These are phyloP conservation scores for Brenthis daphne DNA, from an alignment of 2,888 invertebrate genomes.

Conservation along the genomic window DNA sequence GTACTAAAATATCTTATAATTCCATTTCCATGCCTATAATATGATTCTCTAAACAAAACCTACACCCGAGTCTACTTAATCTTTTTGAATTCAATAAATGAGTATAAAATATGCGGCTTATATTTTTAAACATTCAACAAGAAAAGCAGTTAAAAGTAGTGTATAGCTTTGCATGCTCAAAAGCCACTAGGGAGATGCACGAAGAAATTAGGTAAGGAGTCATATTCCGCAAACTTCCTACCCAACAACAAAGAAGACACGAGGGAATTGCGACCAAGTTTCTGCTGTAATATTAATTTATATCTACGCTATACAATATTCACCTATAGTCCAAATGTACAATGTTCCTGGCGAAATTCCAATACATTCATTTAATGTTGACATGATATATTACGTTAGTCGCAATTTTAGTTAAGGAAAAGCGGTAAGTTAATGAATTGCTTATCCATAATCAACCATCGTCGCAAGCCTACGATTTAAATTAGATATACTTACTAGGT, in stretches of 20 bases:
- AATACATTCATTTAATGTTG: conserved; percentile 43
- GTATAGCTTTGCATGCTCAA: conserved; percentile 18
- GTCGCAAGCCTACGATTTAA: too few relatives aligned
- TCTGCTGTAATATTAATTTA: conserved; percentile 32
- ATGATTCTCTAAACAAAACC: too few relatives aligned
- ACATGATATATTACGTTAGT: conserved; percentile 40
- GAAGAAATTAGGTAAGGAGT: conserved; percentile 32
- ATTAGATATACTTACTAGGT: too few relatives aligned
- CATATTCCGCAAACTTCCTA: conserved; percentile 30
- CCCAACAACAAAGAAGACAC: conserved; percentile 32
- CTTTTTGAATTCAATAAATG: not conserved
- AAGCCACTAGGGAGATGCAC: conserved; percentile 16
- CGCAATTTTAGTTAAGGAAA: conserved; percentile 38
- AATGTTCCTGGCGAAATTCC: conserved; percentile 42
- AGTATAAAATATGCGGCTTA: not conserved
- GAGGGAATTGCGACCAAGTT: conserved; percentile 27
- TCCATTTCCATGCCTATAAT: too few relatives aligned
- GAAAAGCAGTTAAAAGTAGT: conserved; percentile 19
- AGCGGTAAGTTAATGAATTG: conserved; percentile 4
- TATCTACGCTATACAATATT: conserved; percentile 18
- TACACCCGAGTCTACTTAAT: too few relatives aligned
- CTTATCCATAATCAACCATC: too few relatives aligned
- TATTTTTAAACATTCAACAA: conserved; percentile 8
- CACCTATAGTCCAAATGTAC: conserved; percentile 12
- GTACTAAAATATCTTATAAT: too few relatives aligned